Percentiles rank a stretch among this genome's conserved stretches.
Conservation (phyloP, 2,888 invertebrate species). For the Drosophila parthenogenetica region DNA sequence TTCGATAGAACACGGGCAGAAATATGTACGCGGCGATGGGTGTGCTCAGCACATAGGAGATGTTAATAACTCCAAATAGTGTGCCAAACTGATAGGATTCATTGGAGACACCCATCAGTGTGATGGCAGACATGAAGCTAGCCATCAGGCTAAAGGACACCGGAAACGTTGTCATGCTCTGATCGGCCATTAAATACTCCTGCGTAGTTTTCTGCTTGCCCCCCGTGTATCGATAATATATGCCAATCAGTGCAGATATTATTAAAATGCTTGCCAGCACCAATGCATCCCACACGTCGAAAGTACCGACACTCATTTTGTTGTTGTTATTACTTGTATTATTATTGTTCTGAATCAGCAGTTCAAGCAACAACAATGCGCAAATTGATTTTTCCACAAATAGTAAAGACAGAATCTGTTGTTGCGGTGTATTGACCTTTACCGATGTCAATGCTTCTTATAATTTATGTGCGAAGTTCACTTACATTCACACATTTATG, state of each 20-base stretch:
- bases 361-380: conserved; percentile 8
- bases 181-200: conserved; percentile 94
- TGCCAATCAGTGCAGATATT: conserved; percentile 91
- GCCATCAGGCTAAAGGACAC: conserved; percentile 96
- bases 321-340: conserved; percentile 3
- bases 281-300: conserved; percentile 90
- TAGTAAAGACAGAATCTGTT: conserved; percentile 15
- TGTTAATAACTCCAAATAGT: conserved; percentile 91
- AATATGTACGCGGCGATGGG: conserved; percentile 92
- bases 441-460: conserved; percentile 60
- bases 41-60: conserved; percentile 91
- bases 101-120: conserved; percentile 94
- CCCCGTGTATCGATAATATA: conserved; percentile 94
- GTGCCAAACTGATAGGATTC: conserved; percentile 94
- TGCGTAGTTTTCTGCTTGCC: conserved; percentile 94
- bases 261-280: conserved; percentile 90
- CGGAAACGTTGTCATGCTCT: conserved; percentile 92
- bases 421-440: conserved; percentile 60
- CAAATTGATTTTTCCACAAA: conserved; percentile 64
- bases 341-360: conserved; percentile 1
- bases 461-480: conserved; percentile 43
- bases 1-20: conserved; percentile 93
- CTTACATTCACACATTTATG: conserved; percentile 5
- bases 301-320: conserved; percentile 78
- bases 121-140: conserved; percentile 96